Base-by-base conservation (phyloP, 2,888 invertebrate genomes). In the Tanypteryx hageni region DNA sequence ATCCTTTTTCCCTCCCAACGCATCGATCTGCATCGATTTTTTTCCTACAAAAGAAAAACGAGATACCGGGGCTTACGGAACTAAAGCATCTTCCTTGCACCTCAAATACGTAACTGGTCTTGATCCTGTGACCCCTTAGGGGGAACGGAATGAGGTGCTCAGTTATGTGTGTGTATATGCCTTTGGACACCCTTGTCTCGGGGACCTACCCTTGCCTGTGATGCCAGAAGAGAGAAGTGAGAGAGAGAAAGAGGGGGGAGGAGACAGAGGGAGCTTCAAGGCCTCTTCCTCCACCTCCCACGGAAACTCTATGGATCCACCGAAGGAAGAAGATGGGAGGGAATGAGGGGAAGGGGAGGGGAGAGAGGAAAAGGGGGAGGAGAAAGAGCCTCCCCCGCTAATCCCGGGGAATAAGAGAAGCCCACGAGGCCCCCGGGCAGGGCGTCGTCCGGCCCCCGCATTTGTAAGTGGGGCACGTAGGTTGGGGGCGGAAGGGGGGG, bases 401-500 rank as follows among this genome's bases (percentile, higher is more conserved):
- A 89, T 89, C 89, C 89, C 89, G 89, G 89, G 89, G 89, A 64
- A 89, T 89, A 89, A 89, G 89, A 89, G 89, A 89, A 89, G 89
- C 89, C 89, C 89, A 89, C 89, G 68, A 89, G 89, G 89, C 89
- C 89, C 89, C 89, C 89, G 89, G 89, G 89, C 89, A 89, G 89
- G 89, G 89, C 89, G 89, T 31, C 89, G 89, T 89, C 89, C 89
- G 89, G 89, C 89, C 89, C 89, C 68, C 89, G 89, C 89, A 89
- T 89, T 89, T 89, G 89, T 89, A 89, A 89, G 89, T 89, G 89
- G 89, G 89, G 89, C 89, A 89, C 89, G 89, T 89, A 89, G 89
- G 64, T 27, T 76, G 76, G 76, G 76, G 76, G 76, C 76, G 76
- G 76, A 76, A 76, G 27, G 76, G 76, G 68, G 76, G 76, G 76